phyloP scores from a whole-genome alignment of 1,140 invertebrate species.

The Cherax quadricarinatus region DNA sequence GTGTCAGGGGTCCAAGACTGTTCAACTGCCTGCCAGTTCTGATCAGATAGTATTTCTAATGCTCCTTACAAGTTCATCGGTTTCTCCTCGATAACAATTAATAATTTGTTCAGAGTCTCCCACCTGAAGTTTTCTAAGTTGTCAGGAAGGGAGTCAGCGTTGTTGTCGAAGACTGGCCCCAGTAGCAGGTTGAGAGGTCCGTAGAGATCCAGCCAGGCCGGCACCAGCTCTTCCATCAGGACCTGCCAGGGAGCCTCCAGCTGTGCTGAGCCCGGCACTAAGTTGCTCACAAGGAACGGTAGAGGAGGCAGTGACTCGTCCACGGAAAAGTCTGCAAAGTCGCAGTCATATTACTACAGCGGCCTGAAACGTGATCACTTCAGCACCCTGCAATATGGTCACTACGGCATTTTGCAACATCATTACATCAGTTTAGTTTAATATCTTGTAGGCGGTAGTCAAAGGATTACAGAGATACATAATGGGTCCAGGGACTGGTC shows the following conservation, averaged over 20 bases:
- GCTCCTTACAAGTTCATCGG: too few species aligned
- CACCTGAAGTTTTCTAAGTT: constrained; percentile 35
- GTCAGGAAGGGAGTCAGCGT: constrained; percentile 64
- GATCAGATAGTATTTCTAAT: neutral
- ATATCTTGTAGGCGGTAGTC: too few species aligned
- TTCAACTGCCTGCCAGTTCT: neutral
- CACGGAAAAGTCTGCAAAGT: constrained; percentile 38
- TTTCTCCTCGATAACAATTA: neutral
- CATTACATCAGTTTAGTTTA: too few species aligned
- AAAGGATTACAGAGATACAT: too few species aligned
- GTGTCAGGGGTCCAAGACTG: too few species aligned
- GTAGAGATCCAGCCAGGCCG: neutral
- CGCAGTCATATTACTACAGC: neutral
- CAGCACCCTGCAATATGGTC: neutral
- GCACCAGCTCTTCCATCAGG: constrained; percentile 15
- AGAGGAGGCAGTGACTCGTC: neutral
- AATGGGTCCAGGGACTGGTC: too few species aligned
- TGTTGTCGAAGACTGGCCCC: constrained; percentile 59
- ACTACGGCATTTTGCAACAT: neutral
- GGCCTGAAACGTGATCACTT: neutral
- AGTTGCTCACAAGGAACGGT: constrained; percentile 69
- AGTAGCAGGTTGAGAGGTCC: constrained; percentile 54
- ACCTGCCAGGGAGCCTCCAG: neutral
- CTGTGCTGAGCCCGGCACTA: constrained; percentile 42
- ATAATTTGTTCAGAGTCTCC: neutral